Evolutionary conservation across 2,888 invertebrate genomes (phyloP), one percentile per base, ranked within the genome.

Genomic region (Lasioglossum villosulum): DNA sequence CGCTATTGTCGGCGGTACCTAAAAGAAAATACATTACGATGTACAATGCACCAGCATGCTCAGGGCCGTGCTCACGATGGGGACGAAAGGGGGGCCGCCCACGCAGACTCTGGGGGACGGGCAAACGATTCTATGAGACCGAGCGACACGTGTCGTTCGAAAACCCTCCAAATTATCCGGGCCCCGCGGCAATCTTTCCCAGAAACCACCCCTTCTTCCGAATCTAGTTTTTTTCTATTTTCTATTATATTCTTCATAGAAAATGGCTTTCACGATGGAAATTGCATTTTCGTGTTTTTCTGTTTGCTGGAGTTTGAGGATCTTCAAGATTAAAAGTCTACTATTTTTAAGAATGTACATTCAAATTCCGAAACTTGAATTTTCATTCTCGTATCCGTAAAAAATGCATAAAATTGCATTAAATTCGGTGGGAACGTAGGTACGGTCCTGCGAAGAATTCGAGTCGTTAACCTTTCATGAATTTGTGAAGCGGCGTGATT

Each of bases 1-100:
- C 81, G 94, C 94, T 92, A 95, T 95, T 91, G 95, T 94, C 88
- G 95, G 93, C 88, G 94, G 94, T 91, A 94, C 93, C 95, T 95
- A 90, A 90, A 93, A 93, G 90, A 91, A 84, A 92, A 92, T 85
- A 90, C 89, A 90, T 91, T 91, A 89, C 86, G 85, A 89, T 92
- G 90, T 90, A 91, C 90, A 92, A 92, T 91, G 89, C 90, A 91
- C 89, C 88, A 88, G 86, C 89, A 87, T 85, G 83, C 87, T 83
- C 88, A 89, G 88, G 90, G 87, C 80, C 88, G 90, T 90, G 84
- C 80, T 80, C 82, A 78, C 75, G 78, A 73, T 71, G 66, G 76
- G 84, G 83, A 66, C 77, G 68, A 78, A 79, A 82, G 84, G 82
- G 81, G 78, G 75, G 37, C 76, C 86, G 90, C 88, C 87, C 78